Evolutionary conservation across 37 sponge, comb jelly and placozoan genomes (phyloP).

Genomic region (Oscarella lobularis): DNA sequence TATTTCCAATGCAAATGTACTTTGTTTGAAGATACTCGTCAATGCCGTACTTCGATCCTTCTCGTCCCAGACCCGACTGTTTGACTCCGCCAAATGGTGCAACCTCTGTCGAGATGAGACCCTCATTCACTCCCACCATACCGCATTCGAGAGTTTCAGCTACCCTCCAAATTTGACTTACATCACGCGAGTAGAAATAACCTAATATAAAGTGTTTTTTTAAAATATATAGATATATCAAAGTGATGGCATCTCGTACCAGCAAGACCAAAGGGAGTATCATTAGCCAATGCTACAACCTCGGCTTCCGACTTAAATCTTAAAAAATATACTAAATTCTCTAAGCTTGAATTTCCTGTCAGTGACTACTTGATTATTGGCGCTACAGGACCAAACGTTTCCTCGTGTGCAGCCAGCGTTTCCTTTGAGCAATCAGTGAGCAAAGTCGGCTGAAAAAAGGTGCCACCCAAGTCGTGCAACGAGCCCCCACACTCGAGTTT

Average conservation of each 20-base stretch:
- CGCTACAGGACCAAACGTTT: slow-evolving; percentile 91
- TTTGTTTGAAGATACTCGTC: slow-evolving; percentile 74
- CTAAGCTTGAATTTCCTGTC: too few relatives aligned
- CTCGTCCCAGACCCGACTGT: slow-evolving; percentile 82
- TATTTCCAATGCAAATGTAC: slow-evolving; percentile 66
- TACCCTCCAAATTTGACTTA: slow-evolving; percentile 71
- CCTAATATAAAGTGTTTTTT: too few relatives aligned
- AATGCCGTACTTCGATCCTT: slow-evolving; percentile 80
- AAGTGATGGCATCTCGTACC: too few relatives aligned
- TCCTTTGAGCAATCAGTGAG: slow-evolving; percentile 20
- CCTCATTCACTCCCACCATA: slow-evolving; percentile 87
- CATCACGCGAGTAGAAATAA: slow-evolving; percentile 35
- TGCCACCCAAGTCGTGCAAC: neutral
- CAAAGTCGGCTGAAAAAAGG: slow-evolving; percentile 55
- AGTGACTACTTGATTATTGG: slow-evolving; percentile 59
- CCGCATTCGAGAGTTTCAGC: slow-evolving; percentile 68
- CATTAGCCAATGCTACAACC: slow-evolving; percentile 61
- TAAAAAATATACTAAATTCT: slow-evolving; percentile 2
- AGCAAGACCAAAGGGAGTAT: slow-evolving; percentile 62
- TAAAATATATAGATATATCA: too few relatives aligned
- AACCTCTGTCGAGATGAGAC: slow-evolving; percentile 28
- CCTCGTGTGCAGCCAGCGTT: slow-evolving; percentile 52
- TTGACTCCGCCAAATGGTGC: slow-evolving; percentile 88
- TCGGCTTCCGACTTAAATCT: slow-evolving; percentile 81
- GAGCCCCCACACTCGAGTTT: slow-evolving; percentile 42